Conservation (phyloP, 2,797 vertebrate species). For the Saxicola maurus region DNA sequence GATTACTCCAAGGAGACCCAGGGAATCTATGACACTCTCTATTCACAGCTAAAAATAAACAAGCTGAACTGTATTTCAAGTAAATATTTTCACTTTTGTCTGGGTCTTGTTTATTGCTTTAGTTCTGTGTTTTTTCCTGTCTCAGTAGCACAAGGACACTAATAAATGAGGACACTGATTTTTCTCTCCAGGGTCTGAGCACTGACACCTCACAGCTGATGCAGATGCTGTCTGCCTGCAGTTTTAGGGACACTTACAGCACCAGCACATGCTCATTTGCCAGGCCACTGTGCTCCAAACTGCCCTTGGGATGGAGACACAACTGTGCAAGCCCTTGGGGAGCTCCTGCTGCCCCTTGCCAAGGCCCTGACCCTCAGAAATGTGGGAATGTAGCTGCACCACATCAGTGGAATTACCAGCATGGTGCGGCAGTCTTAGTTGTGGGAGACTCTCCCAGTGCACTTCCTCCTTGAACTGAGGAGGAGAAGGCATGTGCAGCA, state of each 20-base stretch:
- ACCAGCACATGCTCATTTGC: neutral
- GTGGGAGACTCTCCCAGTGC: neutral
- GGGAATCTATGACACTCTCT: neutral
- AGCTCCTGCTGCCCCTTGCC: neutral
- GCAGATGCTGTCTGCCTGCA: neutral
- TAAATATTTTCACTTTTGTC: conserved; percentile 25
- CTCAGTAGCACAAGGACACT: neutral
- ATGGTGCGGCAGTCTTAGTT: neutral
- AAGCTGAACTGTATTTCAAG: neutral
- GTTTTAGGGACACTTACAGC: neutral
- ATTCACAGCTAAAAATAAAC: conserved; percentile 21
- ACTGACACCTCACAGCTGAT: neutral
- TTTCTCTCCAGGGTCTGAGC: neutral
- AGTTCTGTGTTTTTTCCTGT: neutral
- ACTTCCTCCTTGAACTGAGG: neutral
- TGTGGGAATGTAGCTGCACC: neutral
- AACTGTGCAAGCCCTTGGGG: neutral
- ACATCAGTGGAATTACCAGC: neutral
- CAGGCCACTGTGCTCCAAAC: neutral
- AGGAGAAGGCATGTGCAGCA: neutral
- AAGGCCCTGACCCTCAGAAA: neutral
- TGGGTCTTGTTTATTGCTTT: conserved; percentile 16
- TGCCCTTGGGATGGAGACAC: neutral
- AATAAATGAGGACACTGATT: neutral
- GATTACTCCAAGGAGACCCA: neutral